Conservation (phyloP, 2,888 invertebrate genomes). For the Caenorhabditis parvicauda region DNA sequence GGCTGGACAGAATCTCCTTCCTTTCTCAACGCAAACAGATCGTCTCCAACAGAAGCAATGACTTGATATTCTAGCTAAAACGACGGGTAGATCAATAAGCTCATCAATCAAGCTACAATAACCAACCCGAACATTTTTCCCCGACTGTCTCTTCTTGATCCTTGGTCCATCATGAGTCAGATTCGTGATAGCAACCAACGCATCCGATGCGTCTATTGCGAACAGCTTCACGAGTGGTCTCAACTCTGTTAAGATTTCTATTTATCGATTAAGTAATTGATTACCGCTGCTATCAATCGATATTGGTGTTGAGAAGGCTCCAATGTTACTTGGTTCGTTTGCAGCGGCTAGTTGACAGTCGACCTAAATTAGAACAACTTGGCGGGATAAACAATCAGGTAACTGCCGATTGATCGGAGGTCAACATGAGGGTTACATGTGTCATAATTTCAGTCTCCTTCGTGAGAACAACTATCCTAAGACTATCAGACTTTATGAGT, state of each 20-base stretch:
- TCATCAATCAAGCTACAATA: not conserved
- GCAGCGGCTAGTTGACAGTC: constrained; percentile 55
- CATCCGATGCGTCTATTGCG: constrained; percentile 57
- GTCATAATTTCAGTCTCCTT: too few relatives aligned
- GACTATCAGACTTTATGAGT: too few relatives aligned
- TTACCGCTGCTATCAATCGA: constrained; percentile 58
- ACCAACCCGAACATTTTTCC: not conserved
- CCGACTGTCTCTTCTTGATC: constrained; percentile 23
- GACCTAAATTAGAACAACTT: constrained; percentile 2
- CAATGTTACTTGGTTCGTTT: constrained; percentile 58
- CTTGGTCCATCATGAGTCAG: constrained; percentile 32
- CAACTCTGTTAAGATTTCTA: too few relatives aligned
- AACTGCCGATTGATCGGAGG: too few relatives aligned
- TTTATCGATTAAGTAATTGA: constrained; percentile 9
- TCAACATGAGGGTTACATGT: too few relatives aligned
- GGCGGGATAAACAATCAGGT: not conserved
- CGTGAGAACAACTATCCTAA: too few relatives aligned
- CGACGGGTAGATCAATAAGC: not conserved
- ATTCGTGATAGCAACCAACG: constrained; percentile 53
- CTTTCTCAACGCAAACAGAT: constrained; percentile 56
- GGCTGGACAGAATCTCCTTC: constrained; percentile 56
- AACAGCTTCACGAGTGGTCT: constrained; percentile 58
- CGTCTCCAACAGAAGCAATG: constrained; percentile 56
- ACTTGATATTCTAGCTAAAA: constrained; percentile 48
- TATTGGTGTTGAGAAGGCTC: constrained; percentile 44